phyloP scores from a whole-genome alignment of 2,888 invertebrate genomes.

The Hirtodrosophila duncani region DNA sequence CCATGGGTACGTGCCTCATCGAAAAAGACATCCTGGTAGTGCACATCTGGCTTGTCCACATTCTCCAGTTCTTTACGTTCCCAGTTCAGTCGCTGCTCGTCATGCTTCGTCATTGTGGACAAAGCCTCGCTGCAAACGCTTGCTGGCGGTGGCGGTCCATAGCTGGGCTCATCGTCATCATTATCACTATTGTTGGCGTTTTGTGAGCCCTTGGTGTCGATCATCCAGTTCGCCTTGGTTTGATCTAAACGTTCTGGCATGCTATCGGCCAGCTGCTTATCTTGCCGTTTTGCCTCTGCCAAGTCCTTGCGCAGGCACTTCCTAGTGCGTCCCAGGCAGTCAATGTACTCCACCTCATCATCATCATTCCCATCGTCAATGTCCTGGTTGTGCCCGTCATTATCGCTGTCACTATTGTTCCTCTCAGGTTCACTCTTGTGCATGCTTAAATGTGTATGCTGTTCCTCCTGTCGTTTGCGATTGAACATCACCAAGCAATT shows the following conservation, averaged over 20 bases:
- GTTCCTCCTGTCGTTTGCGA: conserved; percentile 75
- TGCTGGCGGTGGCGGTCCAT: conserved; percentile 75
- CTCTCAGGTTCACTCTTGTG: background rate
- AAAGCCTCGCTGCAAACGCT: conserved; percentile 75
- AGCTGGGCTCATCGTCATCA: conserved; percentile 46
- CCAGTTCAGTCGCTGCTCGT: conserved; percentile 90
- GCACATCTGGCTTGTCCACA: conserved; percentile 85
- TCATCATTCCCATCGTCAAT: conserved; percentile 78
- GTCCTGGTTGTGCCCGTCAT: conserved; percentile 75
- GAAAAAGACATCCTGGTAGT: conserved; percentile 94
- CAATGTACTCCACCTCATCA: conserved; percentile 91
- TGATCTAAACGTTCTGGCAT: conserved; percentile 76
- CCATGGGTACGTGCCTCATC: conserved; percentile 96
- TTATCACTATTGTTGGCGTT: conserved; percentile 34
- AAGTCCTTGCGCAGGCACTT: conserved; percentile 90
- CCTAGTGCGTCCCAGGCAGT: conserved; percentile 91
- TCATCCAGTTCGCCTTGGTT: conserved; percentile 77
- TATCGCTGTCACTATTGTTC: conserved; percentile 49
- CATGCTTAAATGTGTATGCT: conserved; percentile 14
- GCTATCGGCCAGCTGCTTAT: conserved; percentile 78
- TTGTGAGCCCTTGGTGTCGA: conserved; percentile 65
- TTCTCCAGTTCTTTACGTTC: conserved; percentile 89
- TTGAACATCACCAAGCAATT: conserved; percentile 78
- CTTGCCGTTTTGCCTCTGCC: conserved; percentile 82
- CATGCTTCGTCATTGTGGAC: conserved; percentile 81